phyloP scores from a whole-genome alignment of 2,113 vertebrate genomes.

The Strix aluco region DNA sequence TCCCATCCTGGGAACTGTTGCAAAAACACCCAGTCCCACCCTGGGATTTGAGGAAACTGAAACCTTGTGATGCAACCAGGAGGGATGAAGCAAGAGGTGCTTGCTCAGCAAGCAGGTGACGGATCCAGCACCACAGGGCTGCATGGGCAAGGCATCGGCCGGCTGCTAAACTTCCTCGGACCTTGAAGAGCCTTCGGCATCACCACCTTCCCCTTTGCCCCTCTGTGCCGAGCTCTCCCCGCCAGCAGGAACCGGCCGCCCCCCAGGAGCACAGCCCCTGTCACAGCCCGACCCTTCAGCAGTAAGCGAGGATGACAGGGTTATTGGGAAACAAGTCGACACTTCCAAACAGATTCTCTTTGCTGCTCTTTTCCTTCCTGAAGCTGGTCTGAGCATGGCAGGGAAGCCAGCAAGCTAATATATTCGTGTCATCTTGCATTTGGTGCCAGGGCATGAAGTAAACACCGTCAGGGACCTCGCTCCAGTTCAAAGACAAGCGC shows the following conservation, averaged over 20 bases:
- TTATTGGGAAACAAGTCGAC: not conserved
- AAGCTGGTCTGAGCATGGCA: constrained; percentile 22
- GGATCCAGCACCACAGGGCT: not conserved
- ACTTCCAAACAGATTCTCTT: constrained; percentile 32
- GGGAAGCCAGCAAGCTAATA: constrained; percentile 46
- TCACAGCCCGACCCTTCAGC: not conserved
- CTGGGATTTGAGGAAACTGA: not conserved
- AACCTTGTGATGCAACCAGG: not conserved
- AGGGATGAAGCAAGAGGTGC: not conserved
- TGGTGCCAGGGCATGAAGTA: constrained; percentile 58
- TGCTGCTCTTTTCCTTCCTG: constrained; percentile 40
- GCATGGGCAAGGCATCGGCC: not conserved
- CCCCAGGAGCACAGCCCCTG: not conserved
- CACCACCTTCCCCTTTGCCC: not conserved
- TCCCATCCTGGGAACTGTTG: not conserved
- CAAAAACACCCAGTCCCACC: not conserved
- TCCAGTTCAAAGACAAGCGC: constrained; percentile 51
- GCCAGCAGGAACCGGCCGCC: accelerated
- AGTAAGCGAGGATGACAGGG: not conserved
- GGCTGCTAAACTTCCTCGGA: not conserved
- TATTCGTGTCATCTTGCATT: constrained; percentile 60
- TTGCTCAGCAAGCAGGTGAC: not conserved
- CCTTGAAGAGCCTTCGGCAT: not conserved
- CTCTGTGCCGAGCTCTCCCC: not conserved
- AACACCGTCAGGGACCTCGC: constrained; percentile 53